Percentiles rank a stretch among this genome's conserved stretches.
Evolutionary conservation across 1,140 invertebrate genomes (phyloP).

Genomic region (Heliconius congener): DNA sequence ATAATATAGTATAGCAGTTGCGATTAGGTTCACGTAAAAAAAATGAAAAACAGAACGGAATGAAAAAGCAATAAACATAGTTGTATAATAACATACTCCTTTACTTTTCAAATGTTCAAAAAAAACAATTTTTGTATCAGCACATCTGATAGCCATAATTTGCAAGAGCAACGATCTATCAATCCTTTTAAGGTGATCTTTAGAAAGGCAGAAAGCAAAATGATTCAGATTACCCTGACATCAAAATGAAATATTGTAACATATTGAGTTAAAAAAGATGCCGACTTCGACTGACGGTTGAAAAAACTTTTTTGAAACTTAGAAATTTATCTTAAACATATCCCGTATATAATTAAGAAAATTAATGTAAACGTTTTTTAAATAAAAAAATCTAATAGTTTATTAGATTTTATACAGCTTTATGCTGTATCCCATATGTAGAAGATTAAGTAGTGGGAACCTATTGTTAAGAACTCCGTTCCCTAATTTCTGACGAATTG

Average conservation of each 20-base stretch:
- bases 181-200: constrained; percentile 58
- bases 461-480: too few relatives aligned
- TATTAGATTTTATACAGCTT: too few relatives aligned
- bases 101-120: not conserved
- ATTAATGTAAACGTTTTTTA: too few relatives aligned
- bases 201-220: constrained; percentile 71
- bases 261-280: constrained; percentile 25
- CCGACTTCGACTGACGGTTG: not conserved
- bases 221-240: constrained; percentile 61
- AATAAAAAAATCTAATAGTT: too few relatives aligned
- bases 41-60: not conserved
- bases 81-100: not conserved
- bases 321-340: not conserved
- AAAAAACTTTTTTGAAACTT: not conserved
- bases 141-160: constrained; percentile 38
- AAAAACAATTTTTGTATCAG: constrained; percentile 17
- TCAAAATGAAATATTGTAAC: constrained; percentile 59
- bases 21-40: too few relatives aligned
- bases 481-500: too few relatives aligned
- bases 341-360: too few relatives aligned
- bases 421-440: too few relatives aligned
- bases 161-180: constrained; percentile 36
- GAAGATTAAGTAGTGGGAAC: too few relatives aligned
- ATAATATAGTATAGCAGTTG: too few relatives aligned
- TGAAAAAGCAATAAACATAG: not conserved